Conservation (phyloP, 2,113 vertebrate species). For the Amphiprion ocellaris region DNA sequence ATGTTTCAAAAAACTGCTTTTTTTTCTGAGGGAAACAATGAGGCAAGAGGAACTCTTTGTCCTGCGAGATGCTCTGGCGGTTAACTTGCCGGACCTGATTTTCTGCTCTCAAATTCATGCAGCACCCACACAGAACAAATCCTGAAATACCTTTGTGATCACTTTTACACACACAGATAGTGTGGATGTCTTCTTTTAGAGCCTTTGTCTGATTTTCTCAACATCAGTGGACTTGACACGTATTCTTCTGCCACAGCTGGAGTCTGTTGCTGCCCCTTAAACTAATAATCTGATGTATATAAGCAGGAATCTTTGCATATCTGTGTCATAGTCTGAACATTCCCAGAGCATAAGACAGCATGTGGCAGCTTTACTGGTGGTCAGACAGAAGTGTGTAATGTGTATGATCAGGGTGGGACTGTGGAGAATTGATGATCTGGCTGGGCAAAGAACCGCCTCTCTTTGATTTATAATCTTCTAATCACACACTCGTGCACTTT, state of each 20-base stretch:
- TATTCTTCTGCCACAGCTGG: conserved; percentile 31
- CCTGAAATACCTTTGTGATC: conserved; percentile 39
- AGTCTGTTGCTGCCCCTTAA: conserved; percentile 17
- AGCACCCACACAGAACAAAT: conserved; percentile 44
- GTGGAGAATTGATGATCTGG: conserved; percentile 66
- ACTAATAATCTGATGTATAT: conserved; percentile 4
- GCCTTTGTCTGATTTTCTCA: conserved; percentile 22
- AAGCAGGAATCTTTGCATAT: neutral
- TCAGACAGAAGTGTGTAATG: conserved; percentile 39
- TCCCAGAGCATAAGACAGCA: conserved; percentile 1
- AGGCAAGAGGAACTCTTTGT: conserved; percentile 64
- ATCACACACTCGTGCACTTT: neutral
- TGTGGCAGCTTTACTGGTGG: conserved; percentile 29
- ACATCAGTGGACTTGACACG: conserved; percentile 36
- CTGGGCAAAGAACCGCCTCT: conserved; percentile 9
- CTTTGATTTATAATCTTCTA: conserved; percentile 50
- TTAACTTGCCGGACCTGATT: conserved; percentile 76
- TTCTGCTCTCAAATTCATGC: conserved; percentile 50
- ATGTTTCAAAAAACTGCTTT: conserved; percentile 7
- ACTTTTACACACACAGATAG: conserved; percentile 42
- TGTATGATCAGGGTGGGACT: conserved; percentile 59
- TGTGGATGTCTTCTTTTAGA: neutral
- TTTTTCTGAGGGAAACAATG: conserved; percentile 49
- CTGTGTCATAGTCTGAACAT: conserved; percentile 2
- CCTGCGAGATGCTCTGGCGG: conserved; percentile 57